phyloP scores from a whole-genome alignment of 92 coral and sea anemone genomes.

The Meandrina meandrites region DNA sequence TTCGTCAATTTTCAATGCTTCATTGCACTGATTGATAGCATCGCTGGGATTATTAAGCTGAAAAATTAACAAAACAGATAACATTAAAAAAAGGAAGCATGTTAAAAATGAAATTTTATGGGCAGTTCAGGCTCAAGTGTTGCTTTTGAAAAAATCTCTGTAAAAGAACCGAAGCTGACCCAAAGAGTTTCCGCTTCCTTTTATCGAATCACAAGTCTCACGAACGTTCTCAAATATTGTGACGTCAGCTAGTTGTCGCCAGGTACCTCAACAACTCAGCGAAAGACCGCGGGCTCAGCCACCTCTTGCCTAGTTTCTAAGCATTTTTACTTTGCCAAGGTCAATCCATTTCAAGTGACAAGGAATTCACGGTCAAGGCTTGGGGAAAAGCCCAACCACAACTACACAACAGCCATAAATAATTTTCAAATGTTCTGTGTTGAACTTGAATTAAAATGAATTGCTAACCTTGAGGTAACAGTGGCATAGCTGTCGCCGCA shows the following conservation, averaged over 20 bases:
- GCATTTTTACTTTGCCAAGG: background rate
- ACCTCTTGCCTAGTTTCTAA: background rate
- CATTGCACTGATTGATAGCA: conserved; percentile 85
- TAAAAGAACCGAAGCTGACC: background rate
- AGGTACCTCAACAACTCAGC: background rate
- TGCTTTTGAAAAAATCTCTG: no score
- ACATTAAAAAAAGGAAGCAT: background rate
- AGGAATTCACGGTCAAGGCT: background rate
- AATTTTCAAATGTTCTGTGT: no score
- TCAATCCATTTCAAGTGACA: background rate
- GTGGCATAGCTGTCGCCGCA: conserved; percentile 90
- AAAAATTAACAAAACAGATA: background rate
- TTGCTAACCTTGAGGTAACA: conserved; percentile 83
- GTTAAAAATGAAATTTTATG: background rate
- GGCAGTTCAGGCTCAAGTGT: background rate
- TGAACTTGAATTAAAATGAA: background rate
- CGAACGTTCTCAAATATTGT: background rate
- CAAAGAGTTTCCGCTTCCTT: background rate
- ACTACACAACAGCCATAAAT: background rate
- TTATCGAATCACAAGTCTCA: background rate
- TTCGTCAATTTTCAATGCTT: conserved; percentile 84
- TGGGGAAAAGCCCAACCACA: background rate
- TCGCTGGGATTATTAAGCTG: conserved; percentile 74
- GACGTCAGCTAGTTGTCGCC: background rate
- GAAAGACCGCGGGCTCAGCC: background rate